phyloP scores from a whole-genome alignment of 2,113 vertebrate genomes.

The Entelurus aequoreus region DNA sequence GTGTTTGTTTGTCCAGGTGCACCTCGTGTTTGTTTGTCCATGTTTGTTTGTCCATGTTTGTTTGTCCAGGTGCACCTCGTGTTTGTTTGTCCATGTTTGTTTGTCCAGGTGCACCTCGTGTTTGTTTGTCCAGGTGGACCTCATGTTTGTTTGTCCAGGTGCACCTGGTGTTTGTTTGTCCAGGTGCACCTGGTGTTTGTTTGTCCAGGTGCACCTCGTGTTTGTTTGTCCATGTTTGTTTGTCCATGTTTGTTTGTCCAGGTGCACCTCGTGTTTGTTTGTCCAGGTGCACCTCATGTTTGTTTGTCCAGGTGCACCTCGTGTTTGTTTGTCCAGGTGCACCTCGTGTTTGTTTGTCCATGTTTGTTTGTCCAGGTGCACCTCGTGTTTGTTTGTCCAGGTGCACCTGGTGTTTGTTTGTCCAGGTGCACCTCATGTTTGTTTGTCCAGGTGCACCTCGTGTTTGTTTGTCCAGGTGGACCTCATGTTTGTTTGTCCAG shows the following conservation, averaged over 20 bases:
- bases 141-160: conserved; percentile 28
- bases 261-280: conserved; percentile 41
- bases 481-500: conserved; percentile 14
- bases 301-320: conserved; percentile 16
- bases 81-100: too few relatives aligned
- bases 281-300: not conserved
- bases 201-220: conserved; percentile 10
- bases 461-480: conserved; percentile 16
- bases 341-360: too few relatives aligned
- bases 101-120: not conserved
- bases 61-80: conserved; percentile 39
- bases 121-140: conserved; percentile 16
- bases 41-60: too few relatives aligned
- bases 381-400: conserved; percentile 5
- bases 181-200: not conserved
- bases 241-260: too few relatives aligned
- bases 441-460: not conserved
- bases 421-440: conserved; percentile 45
- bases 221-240: too few relatives aligned
- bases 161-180: conserved; percentile 28
- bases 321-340: conserved; percentile 27
- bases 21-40: conserved; percentile 6
- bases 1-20: conserved; percentile 16
- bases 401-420: conserved; percentile 1
- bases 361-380: conserved; percentile 15